A percentile compares a stretch with the other conserved stretches of the same genome.
These are phyloP conservation scores for Halisarca cf. caerulea DNA, from an alignment of 37 sponge, comb jelly and placozoan species.

Conservation along the genomic window DNA sequence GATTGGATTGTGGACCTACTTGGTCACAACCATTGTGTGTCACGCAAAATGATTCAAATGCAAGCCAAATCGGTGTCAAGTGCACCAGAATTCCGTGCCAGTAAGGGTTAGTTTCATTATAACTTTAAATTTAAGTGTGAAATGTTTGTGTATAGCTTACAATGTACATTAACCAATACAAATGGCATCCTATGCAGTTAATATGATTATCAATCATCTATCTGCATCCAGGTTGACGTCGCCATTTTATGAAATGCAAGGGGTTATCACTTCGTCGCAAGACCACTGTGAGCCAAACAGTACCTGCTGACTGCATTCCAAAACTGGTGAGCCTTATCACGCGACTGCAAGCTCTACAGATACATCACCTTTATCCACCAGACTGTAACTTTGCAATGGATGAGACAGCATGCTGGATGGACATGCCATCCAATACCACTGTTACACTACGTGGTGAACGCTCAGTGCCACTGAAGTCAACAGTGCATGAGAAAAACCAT, in stretches of 20 bases:
- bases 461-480: constrained; percentile 53
- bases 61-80: not conserved
- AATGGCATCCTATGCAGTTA: not conserved
- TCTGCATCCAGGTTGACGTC: not conserved
- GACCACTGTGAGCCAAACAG: constrained; percentile 36
- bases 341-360: constrained; percentile 12
- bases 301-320: constrained; percentile 32
- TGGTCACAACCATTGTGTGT: constrained; percentile 1
- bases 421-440: constrained; percentile 65
- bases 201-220: constrained; percentile 11
- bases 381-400: constrained; percentile 48
- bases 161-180: not conserved
- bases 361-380: constrained; percentile 10
- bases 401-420: constrained; percentile 70
- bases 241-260: constrained; percentile 12
- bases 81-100: constrained; percentile 3
- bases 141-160: not conserved
- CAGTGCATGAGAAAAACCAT: constrained; percentile 61
- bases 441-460: constrained; percentile 38
- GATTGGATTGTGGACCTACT: constrained; percentile 8
- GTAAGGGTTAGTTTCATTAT: constrained; percentile 22
- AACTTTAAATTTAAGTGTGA: no score
- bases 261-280: constrained; percentile 34
- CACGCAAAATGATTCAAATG: constrained; percentile 9
- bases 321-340: constrained; percentile 36